Percentiles rank a stretch among this genome's conserved stretches.
These are phyloP conservation scores for Xestoiulus laeticollis DNA, from an alignment of 2,888 invertebrate genomes.

Conservation along the genomic window DNA sequence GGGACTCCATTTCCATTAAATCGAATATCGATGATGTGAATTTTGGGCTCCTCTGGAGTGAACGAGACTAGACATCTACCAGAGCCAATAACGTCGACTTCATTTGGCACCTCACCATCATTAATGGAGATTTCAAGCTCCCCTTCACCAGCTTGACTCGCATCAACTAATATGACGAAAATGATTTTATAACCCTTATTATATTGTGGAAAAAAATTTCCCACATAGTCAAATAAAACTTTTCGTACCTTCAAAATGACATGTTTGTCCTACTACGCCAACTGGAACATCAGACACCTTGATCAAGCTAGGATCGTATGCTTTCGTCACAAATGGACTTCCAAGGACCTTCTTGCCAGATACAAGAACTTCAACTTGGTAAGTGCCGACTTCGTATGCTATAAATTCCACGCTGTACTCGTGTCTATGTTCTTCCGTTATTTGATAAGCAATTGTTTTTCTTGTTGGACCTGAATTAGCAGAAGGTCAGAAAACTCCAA, in stretches of 20 bases:
- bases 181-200: not conserved
- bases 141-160: conserved; percentile 97
- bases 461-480: conserved; percentile 79
- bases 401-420: conserved; percentile 92
- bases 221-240: not conserved
- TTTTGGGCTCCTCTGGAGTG: conserved; percentile 88
- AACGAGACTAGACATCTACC: conserved; percentile 94
- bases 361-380: conserved; percentile 89
- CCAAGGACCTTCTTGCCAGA: conserved; percentile 89
- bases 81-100: conserved; percentile 93
- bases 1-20: conserved; percentile 94
- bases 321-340: conserved; percentile 91
- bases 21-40: conserved; percentile 93
- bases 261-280: conserved; percentile 93
- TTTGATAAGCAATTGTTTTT: conserved; percentile 80
- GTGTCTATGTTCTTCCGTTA: conserved; percentile 79
- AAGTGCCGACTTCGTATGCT: conserved; percentile 92
- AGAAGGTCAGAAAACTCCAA: conserved; percentile 46
- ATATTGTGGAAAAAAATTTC: not conserved
- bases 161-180: conserved; percentile 78
- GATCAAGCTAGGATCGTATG: conserved; percentile 92
- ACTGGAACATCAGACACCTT: conserved; percentile 93
- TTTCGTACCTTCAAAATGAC: conserved; percentile 87
- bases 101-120: conserved; percentile 98
- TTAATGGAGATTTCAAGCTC: conserved; percentile 99